Conservation (phyloP, 1,140 invertebrate genomes). For the Euschistus heros region DNA sequence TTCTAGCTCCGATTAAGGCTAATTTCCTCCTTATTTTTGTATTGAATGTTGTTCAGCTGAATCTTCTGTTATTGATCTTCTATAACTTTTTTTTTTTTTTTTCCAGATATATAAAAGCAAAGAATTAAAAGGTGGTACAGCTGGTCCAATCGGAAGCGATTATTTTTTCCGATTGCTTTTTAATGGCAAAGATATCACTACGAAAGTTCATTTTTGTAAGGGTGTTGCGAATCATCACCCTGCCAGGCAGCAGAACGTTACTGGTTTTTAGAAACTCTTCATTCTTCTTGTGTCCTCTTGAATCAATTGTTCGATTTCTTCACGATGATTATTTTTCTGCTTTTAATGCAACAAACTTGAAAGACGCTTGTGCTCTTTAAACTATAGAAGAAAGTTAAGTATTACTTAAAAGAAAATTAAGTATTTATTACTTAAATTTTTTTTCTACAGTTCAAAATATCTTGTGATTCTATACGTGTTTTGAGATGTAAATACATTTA, state of each 20-base stretch:
- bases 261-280: slow-evolving; percentile 31
- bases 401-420: background rate
- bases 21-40: no score
- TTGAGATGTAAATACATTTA: no score
- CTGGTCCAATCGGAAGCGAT: slow-evolving; percentile 42
- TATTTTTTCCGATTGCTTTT: slow-evolving; percentile 73
- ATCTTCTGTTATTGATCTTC: no score
- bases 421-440: no score
- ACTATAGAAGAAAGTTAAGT: background rate
- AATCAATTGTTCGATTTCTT: slow-evolving; percentile 70
- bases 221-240: slow-evolving; percentile 36
- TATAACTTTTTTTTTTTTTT: no score
- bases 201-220: slow-evolving; percentile 67
- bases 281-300: slow-evolving; percentile 60
- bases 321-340: slow-evolving; percentile 72
- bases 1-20: no score
- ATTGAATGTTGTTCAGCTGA: no score
- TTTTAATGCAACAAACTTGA: slow-evolving; percentile 74
- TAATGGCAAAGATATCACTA: slow-evolving; percentile 79
- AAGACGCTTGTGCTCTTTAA: slow-evolving; percentile 58
- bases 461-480: no score
- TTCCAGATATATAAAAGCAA: slow-evolving; percentile 46
- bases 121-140: slow-evolving; percentile 34
- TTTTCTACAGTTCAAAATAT: no score
- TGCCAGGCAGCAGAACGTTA: slow-evolving; percentile 27